phyloP scores from a whole-genome alignment of 1,140 invertebrate genomes.

The Phocides pigmalion region DNA sequence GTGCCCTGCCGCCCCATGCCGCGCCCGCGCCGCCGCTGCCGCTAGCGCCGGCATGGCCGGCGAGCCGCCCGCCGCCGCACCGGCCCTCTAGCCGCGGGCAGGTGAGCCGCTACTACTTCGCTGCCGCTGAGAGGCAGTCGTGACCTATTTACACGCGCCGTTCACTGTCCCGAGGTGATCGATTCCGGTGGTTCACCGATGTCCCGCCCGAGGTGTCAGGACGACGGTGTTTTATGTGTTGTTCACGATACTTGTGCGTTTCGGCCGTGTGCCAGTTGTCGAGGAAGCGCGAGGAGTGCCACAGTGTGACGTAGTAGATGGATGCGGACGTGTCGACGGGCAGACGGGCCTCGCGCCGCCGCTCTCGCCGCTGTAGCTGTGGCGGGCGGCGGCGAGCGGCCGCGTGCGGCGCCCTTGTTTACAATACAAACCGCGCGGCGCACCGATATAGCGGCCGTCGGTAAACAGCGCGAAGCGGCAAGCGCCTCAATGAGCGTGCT shows the following conservation, averaged over 20 bases:
- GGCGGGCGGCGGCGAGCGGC: constrained; percentile 33
- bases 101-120: constrained; percentile 49
- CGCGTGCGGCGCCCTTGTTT: constrained; percentile 39
- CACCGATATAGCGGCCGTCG: constrained; percentile 43
- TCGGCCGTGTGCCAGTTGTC: not conserved
- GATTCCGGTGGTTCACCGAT: constrained; percentile 15
- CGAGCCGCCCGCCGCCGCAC: constrained; percentile 52
- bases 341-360: not conserved
- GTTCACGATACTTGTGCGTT: constrained; percentile 13
- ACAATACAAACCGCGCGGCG: constrained; percentile 37
- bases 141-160: no score
- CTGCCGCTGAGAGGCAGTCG: no score
- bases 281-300: constrained; percentile 17
- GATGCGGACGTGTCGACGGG: constrained; percentile 7
- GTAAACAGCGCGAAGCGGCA: constrained; percentile 42
- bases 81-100: constrained; percentile 46
- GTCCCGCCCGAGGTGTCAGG: constrained; percentile 1
- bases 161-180: constrained; percentile 2
- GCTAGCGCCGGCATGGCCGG: constrained; percentile 66
- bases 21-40: constrained; percentile 64
- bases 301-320: not conserved
- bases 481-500: constrained; percentile 56
- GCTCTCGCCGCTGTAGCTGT: constrained; percentile 8
- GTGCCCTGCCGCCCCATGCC: constrained; percentile 47
- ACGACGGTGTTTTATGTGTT: constrained; percentile 20